These are phyloP conservation scores for Ptilorrhoa leucosticta DNA, from an alignment of 2,113 vertebrate genomes.

Conservation along the genomic window DNA sequence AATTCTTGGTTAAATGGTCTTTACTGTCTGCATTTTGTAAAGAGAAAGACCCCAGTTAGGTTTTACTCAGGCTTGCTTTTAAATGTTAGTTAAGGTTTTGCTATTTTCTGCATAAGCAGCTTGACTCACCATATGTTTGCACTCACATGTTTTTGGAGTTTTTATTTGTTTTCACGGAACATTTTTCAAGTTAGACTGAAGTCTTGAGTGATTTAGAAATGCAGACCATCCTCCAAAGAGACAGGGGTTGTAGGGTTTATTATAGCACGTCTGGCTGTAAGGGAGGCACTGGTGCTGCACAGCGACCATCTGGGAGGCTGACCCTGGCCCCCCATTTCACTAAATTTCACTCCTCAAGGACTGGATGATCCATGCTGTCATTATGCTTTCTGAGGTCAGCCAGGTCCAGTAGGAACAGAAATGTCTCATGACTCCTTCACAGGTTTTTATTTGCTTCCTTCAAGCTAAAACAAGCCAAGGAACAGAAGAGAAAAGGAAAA, in stretches of 20 bases:
- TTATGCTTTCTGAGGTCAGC: neutral
- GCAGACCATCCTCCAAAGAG: neutral
- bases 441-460: neutral
- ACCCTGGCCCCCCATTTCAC: neutral
- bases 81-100: neutral
- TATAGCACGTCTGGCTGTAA: neutral
- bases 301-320: accelerated
- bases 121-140: neutral
- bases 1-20: neutral
- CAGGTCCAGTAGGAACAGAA: neutral
- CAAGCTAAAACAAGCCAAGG: neutral
- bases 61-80: neutral
- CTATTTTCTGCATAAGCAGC: neutral
- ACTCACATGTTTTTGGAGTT: neutral
- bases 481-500: neutral
- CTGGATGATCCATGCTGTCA: neutral
- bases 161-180: neutral
- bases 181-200: neutral
- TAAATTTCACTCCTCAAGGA: neutral
- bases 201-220: neutral
- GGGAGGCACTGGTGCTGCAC: neutral
- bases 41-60: neutral
- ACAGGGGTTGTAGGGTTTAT: neutral
- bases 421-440: neutral
- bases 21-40: neutral